Conservation (phyloP, 2,113 vertebrate genomes). For the Loxodonta africana region DNA sequence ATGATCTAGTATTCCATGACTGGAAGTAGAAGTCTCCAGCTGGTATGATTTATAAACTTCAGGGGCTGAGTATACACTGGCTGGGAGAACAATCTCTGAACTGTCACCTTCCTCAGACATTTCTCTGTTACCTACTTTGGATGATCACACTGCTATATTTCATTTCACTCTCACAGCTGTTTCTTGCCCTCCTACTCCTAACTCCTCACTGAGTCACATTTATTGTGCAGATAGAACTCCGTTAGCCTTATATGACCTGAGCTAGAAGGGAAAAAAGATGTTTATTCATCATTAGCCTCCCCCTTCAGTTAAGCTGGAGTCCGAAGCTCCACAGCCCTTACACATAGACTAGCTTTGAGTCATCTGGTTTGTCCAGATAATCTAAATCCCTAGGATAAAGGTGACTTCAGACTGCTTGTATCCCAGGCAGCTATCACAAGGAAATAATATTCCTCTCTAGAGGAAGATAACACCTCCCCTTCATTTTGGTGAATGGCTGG, state of each 20-base stretch:
- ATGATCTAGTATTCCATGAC: neutral
- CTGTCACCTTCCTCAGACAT: neutral
- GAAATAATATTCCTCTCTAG: conserved; percentile 42
- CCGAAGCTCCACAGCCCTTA: neutral
- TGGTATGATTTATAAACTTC: conserved; percentile 22
- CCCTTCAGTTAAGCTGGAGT: conserved; percentile 13
- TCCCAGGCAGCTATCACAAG: neutral
- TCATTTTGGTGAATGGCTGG: conserved; percentile 42
- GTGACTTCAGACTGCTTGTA: neutral
- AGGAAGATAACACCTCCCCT: neutral
- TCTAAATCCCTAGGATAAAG: conserved; percentile 10
- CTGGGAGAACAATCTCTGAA: neutral
- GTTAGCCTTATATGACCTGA: neutral
- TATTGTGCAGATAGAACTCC: neutral
- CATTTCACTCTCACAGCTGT: neutral
- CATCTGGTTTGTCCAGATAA: conserved; percentile 11
- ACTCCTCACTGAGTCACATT: neutral
- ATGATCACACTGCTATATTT: neutral
- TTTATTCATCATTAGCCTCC: neutral
- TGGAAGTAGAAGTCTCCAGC: neutral
- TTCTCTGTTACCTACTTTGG: neutral
- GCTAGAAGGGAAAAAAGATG: neutral
- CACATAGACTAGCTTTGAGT: neutral
- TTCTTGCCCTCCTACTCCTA: neutral
- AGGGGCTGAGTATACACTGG: neutral